Percentiles rank a stretch among this genome's conserved stretches.
Conservation (phyloP, 1,140 invertebrate genomes). For the Zophobas atratus region DNA sequence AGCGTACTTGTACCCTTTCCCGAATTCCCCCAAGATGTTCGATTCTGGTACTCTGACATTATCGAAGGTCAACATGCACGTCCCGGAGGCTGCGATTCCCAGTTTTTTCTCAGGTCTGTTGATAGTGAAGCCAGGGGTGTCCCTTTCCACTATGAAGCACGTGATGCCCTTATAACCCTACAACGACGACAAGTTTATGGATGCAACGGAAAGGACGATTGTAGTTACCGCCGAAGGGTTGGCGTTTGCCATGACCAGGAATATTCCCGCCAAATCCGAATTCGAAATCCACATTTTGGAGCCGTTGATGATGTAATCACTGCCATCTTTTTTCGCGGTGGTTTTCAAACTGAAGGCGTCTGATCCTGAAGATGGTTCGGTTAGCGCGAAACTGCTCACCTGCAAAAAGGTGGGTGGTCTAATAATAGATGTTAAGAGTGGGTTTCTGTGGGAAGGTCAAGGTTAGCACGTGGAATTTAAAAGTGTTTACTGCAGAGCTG, state of each 20-base stretch:
- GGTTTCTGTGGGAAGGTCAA: too few species aligned
- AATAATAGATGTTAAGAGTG: too few species aligned
- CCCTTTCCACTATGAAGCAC: constrained; percentile 94
- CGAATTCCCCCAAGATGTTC: constrained; percentile 88
- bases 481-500: too few species aligned
- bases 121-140: constrained; percentile 89
- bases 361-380: constrained; percentile 90
- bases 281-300: constrained; percentile 98
- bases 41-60: constrained; percentile 88
- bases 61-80: constrained; percentile 95
- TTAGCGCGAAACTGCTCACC: constrained; percentile 94
- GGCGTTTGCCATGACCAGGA: constrained; percentile 93
- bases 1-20: constrained; percentile 95
- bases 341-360: constrained; percentile 94
- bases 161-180: constrained; percentile 92
- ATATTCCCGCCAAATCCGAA: constrained; percentile 91
- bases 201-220: not conserved
- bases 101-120: constrained; percentile 97
- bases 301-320: constrained; percentile 85
- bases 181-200: constrained; percentile 43
- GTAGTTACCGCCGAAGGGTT: constrained; percentile 79
- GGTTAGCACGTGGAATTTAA: too few species aligned
- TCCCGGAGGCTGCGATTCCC: constrained; percentile 90
- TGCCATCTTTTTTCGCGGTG: constrained; percentile 87
- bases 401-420: constrained; percentile 65